Evolutionary conservation across 2,888 invertebrate species (phyloP), one percentile per base, ranked within the genome.

Genomic region (Graphium colonna): DNA sequence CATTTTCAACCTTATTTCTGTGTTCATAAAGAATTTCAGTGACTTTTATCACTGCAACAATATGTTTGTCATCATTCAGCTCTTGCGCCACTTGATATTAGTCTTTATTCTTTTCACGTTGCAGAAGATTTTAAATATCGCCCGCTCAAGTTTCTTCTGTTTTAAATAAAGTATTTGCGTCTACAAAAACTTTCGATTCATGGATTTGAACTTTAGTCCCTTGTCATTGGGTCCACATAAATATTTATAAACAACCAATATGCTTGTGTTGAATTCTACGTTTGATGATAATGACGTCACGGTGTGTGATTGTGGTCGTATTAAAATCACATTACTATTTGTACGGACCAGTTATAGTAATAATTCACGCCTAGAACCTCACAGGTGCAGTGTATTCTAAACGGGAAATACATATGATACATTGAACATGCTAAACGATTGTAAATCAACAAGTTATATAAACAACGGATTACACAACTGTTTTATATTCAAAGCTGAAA

Each of bases 291-390:
- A 87, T 85, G 84, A 84, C 83, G 86, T 85, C 84, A 85, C 77
- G 88, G 73, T 82, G 57, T 59, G 71, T 79, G 77, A 73, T 64
- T 69, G 64, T 65, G 63, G 67, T 70, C 71, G 64, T 83, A 87
- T 88, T 88, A 88, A 88, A 88, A 88, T 82, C 75, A 84, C 87
- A 88, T 88, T 87, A 86, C 82, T 77, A 71, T 68, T 68, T 68
- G 67, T 73, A 72, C 66, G 64, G 71, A 77, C 83, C 82, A 73
- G 81, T 80, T 82, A 81, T 70, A 70, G 63, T 59, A 52, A 77
- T 77, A 77, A 73, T 82, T 84, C 77, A 81, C 82, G 77, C 81
- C 75, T 78, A 56, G 18, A 47, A 52, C 53, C 55, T n/a, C 46
- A 51, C 49, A 43, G 43, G 54, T 52, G 31, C 36, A 56, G 51